These are phyloP conservation scores for Drosophila acutilabella DNA, from an alignment of 2,888 invertebrate species.

Conservation along the genomic window DNA sequence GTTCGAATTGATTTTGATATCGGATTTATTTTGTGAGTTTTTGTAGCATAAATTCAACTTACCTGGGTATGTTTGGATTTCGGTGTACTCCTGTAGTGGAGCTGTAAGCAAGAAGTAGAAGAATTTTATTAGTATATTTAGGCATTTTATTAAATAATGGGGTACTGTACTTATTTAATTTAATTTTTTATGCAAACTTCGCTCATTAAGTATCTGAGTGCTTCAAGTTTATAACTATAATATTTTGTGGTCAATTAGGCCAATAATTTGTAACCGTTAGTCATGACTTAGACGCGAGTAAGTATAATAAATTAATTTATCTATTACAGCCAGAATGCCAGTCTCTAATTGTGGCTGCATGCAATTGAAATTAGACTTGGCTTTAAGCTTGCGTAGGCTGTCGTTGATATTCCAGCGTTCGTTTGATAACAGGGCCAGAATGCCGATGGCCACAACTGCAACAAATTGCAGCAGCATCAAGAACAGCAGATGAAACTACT, in stretches of 20 bases:
- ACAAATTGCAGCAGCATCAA: conserved; percentile 16
- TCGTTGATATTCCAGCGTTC: conserved; percentile 48
- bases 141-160: conserved; percentile 12
- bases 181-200: not conserved
- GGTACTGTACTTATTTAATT: not conserved
- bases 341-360: conserved; percentile 70
- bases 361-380: conserved; percentile 67
- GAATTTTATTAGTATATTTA: conserved; percentile 40
- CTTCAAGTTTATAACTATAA: not conserved
- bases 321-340: conserved; percentile 59
- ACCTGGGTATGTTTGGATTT: conserved; percentile 89
- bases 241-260: conserved; percentile 42
- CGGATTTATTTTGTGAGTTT: not conserved
- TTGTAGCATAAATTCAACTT: conserved; percentile 72
- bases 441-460: conserved; percentile 51
- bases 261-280: conserved; percentile 67
- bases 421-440: conserved; percentile 71
- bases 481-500: conserved; percentile 31
- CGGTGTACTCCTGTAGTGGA: conserved; percentile 88
- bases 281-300: conserved; percentile 40
- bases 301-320: conserved; percentile 78
- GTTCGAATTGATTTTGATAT: not conserved
- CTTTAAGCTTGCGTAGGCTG: conserved; percentile 62
- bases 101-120: conserved; percentile 86
- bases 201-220: not conserved